phyloP scores from a whole-genome alignment of 2,113 vertebrate genomes.

The Crotalus horridus region DNA sequence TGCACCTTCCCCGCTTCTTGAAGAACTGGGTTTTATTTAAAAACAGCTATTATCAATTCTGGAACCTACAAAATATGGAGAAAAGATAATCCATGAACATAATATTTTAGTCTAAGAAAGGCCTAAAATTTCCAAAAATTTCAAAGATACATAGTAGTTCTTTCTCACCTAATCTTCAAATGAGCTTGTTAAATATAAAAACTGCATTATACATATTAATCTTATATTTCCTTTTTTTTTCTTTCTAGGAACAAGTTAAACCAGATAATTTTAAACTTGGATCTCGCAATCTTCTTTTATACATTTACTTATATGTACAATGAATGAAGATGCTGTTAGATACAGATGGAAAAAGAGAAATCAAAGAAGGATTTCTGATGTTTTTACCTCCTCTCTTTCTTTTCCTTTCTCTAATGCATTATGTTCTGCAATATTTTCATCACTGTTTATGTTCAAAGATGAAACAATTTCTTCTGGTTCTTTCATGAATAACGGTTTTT shows the following conservation, averaged over 20 bases:
- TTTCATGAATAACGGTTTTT: conserved; percentile 96
- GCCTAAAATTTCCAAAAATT: not conserved
- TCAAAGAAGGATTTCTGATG: not conserved
- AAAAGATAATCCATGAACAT: not conserved
- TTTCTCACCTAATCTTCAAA: not conserved
- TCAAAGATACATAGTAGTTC: not conserved
- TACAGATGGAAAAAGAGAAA: not conserved
- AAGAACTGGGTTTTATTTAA: not conserved
- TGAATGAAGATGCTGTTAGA: not conserved
- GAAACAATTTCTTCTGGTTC: conserved; percentile 83
- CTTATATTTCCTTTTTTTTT: not conserved
- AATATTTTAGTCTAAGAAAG: not conserved
- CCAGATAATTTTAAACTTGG: not conserved
- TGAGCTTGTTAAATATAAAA: not conserved
- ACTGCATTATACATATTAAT: not conserved
- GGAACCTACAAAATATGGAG: not conserved
- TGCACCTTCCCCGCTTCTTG: not conserved
- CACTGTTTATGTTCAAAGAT: conserved; percentile 63
- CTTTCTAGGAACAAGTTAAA: not conserved
- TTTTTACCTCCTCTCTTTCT: conserved; percentile 75
- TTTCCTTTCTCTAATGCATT: conserved; percentile 77
- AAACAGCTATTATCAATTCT: not conserved
- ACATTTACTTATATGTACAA: not conserved
- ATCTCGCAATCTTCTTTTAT: not conserved
- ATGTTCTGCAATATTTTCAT: conserved; percentile 71